Percentiles rank a stretch among this genome's conserved stretches.
These are phyloP conservation scores for Scarus forsteni DNA, from an alignment of 2,797 vertebrate genomes.

Conservation along the genomic window DNA sequence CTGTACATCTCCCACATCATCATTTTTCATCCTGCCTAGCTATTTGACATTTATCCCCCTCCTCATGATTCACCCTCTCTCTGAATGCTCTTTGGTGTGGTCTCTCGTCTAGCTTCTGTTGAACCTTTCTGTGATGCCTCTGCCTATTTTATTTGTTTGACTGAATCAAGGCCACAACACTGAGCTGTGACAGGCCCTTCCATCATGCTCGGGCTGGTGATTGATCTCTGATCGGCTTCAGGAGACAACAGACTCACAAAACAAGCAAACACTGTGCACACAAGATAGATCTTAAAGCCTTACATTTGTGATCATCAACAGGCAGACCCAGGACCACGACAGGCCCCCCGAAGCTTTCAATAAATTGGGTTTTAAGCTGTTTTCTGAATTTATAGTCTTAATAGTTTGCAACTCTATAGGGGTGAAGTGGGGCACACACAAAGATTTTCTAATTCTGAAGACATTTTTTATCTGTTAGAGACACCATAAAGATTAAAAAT, in stretches of 20 bases:
- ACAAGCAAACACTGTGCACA: constrained; percentile 39
- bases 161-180: constrained; percentile 81
- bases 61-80: constrained; percentile 60
- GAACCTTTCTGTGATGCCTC: constrained; percentile 61
- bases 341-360: too few species aligned
- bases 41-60: constrained; percentile 57
- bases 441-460: too few species aligned
- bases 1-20: constrained; percentile 33
- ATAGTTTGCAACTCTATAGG: too few species aligned
- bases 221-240: constrained; percentile 79
- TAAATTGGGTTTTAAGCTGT: too few species aligned
- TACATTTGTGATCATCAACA: too few species aligned
- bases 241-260: constrained; percentile 69
- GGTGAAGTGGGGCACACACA: too few species aligned
- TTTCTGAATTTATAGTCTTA: too few species aligned
- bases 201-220: constrained; percentile 78
- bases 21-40: constrained; percentile 50
- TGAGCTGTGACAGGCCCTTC: constrained; percentile 78
- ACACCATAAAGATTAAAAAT: too few species aligned
- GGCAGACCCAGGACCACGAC: too few species aligned
- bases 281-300: constrained; percentile 15
- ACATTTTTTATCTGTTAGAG: too few species aligned
- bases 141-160: constrained; percentile 78
- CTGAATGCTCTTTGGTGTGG: constrained; percentile 51
- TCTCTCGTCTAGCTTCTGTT: constrained; percentile 53